Percentiles rank a stretch among this genome's conserved stretches.
These are phyloP conservation scores for Ardeotis arabs DNA, from an alignment of 2,113 vertebrate species.

Conservation along the genomic window DNA sequence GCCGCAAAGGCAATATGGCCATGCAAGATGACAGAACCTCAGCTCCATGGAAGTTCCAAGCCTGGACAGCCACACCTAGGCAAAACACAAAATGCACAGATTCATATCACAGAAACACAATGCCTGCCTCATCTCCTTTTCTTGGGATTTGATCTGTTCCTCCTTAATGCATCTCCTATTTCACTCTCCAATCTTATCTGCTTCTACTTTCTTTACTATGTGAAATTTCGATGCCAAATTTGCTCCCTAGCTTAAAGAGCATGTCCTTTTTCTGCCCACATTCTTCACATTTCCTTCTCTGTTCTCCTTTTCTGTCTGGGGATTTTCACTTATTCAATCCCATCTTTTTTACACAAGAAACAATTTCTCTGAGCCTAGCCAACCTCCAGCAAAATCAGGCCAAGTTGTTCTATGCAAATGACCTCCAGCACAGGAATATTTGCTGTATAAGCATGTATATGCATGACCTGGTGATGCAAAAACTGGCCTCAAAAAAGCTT, in stretches of 20 bases:
- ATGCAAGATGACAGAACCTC: background rate
- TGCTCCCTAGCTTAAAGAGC: background rate
- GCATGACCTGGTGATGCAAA: background rate
- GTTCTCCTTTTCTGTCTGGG: background rate
- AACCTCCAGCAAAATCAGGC: background rate
- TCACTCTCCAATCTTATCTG: background rate
- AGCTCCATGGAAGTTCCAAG: background rate
- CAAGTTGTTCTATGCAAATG: background rate
- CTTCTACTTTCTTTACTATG: background rate
- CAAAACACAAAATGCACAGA: background rate
- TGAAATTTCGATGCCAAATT: background rate
- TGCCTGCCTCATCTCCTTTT: background rate
- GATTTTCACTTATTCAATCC: background rate
- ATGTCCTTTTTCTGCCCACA: accelerated
- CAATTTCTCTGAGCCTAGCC: background rate
- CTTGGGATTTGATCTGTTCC: background rate
- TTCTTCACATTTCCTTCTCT: background rate
- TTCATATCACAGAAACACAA: background rate
- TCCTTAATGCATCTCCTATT: background rate
- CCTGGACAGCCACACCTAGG: background rate
- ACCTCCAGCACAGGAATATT: background rate
- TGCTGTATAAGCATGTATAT: background rate
- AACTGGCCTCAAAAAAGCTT: background rate
- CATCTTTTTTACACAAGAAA: background rate
- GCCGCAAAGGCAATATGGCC: background rate